phyloP scores from a whole-genome alignment of 1,140 invertebrate genomes.

The Brachionus sp. region DNA sequence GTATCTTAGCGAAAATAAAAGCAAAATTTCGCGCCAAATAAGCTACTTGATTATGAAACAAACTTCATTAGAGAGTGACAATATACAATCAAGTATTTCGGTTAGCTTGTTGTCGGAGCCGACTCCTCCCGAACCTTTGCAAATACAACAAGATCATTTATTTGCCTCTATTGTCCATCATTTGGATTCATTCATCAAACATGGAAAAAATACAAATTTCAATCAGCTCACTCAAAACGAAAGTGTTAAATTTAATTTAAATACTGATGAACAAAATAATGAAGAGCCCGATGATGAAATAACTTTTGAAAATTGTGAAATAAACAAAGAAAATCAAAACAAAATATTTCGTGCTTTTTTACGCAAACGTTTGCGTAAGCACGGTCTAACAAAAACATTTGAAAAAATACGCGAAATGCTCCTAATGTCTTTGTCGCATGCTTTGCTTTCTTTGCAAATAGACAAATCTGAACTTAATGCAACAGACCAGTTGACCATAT shows the following conservation, averaged over 20 bases:
- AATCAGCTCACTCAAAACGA: not conserved
- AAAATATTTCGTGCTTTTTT: constrained; percentile 29
- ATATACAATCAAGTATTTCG: not conserved
- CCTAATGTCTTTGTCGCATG: not conserved
- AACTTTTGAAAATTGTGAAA: not conserved
- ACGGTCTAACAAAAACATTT: constrained; percentile 25
- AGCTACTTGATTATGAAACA: not conserved
- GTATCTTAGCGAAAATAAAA: too few relatives aligned
- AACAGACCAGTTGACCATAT: not conserved
- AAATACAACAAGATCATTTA: not conserved
- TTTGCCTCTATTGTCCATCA: not conserved
- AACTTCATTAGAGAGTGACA: not conserved
- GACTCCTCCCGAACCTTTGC: not conserved
- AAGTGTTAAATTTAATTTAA: not conserved
- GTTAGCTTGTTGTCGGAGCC: not conserved
- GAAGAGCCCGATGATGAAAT: not conserved
- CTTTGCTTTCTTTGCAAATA: not conserved
- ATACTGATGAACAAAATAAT: not conserved
- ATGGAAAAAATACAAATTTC: not conserved
- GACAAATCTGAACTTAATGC: not conserved
- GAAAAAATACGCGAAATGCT: constrained; percentile 20
- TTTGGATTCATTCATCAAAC: not conserved
- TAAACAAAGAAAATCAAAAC: not conserved
- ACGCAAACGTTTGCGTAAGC: constrained; percentile 12
- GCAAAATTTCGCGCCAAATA: not conserved